phyloP scores from a whole-genome alignment of 2,888 invertebrate genomes.

The Drosophila quinaria region DNA sequence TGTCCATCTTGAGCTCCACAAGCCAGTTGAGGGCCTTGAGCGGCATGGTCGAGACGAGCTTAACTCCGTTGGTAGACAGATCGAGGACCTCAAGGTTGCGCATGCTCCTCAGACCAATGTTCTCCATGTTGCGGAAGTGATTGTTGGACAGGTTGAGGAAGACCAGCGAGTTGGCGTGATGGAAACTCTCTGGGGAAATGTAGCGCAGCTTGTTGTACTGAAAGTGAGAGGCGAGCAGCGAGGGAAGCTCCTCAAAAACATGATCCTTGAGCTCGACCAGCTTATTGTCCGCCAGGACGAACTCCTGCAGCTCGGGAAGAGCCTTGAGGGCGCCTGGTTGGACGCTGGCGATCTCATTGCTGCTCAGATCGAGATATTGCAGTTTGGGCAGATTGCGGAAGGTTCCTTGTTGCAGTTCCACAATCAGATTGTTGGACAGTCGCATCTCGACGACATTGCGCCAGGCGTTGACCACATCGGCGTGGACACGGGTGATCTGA shows the following conservation, averaged over 20 bases:
- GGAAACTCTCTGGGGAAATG: conserved; percentile 91
- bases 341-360: conserved; percentile 91
- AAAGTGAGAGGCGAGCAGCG: conserved; percentile 88
- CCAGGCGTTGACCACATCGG: conserved; percentile 90
- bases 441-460: conserved; percentile 90
- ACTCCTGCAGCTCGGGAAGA: conserved; percentile 89
- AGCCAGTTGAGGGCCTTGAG: conserved; percentile 93
- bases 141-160: conserved; percentile 94
- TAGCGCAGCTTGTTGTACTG: conserved; percentile 92
- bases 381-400: conserved; percentile 90
- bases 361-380: conserved; percentile 91
- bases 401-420: conserved; percentile 89
- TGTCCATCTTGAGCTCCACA: conserved; percentile 94
- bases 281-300: conserved; percentile 91
- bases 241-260: conserved; percentile 91
- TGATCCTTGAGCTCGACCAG: conserved; percentile 91
- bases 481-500: conserved; percentile 89
- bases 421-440: conserved; percentile 91
- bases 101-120: conserved; percentile 90
- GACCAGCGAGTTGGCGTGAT: conserved; percentile 91
- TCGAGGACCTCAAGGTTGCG: conserved; percentile 94
- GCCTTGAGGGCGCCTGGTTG: conserved; percentile 90
- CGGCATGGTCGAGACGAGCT: conserved; percentile 89
- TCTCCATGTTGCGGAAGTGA: conserved; percentile 90
- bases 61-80: conserved; percentile 92